Percentiles rank a stretch among this genome's conserved stretches.
phyloP scores from a whole-genome alignment of 2,888 invertebrate genomes.

The Rambutsinella grinnellia region DNA sequence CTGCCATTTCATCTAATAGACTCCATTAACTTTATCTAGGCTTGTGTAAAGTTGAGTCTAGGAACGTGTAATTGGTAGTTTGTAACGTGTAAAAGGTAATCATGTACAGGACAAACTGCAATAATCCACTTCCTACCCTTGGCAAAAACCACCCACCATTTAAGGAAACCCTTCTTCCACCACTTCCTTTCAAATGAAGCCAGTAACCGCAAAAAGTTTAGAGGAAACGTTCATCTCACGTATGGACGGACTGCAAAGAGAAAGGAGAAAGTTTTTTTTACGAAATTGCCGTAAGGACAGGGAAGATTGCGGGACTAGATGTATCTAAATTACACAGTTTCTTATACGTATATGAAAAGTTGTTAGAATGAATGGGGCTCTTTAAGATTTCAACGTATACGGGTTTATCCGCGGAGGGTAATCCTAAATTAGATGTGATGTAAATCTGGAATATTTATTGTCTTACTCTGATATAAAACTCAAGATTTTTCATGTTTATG shows the following conservation, averaged over 20 bases:
- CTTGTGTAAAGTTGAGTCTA: neutral
- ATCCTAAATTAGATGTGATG: too few species aligned
- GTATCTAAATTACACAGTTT: neutral
- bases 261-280: neutral
- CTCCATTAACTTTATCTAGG: neutral
- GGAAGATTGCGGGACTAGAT: neutral
- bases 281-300: neutral
- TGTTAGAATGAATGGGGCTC: too few species aligned
- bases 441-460: too few species aligned
- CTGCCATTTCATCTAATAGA: neutral
- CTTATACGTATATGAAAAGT: too few species aligned
- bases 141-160: neutral
- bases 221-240: neutral
- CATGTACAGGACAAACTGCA: neutral
- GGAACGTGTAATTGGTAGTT: neutral
- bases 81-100: neutral
- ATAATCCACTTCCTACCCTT: neutral
- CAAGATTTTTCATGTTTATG: too few species aligned
- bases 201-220: neutral
- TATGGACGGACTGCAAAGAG: neutral
- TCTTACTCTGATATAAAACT: too few species aligned
- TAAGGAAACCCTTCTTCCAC: neutral
- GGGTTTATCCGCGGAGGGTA: too few species aligned
- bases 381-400: neutral
- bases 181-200: slow-evolving; percentile 18